Evolutionary conservation across 2,888 invertebrate genomes (phyloP), one percentile per base, ranked within the genome.

Genomic region (Aphodius granarius): DNA sequence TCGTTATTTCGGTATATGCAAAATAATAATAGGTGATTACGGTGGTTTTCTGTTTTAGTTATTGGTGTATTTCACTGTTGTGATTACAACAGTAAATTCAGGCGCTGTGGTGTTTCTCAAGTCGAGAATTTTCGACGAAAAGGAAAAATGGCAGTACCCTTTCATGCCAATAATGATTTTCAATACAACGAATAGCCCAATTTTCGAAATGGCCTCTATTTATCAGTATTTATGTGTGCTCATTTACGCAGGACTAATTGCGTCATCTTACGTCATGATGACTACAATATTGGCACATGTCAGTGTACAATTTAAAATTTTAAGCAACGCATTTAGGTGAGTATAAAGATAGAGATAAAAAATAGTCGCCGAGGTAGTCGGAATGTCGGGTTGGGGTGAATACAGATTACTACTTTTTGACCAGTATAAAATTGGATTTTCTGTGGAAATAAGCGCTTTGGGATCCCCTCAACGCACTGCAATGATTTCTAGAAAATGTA

Each of bases 281-380:
- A 77, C 70, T 21, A 70, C 77, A n/a, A 80, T 80, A 23, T 73
- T 80, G 71, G 80, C 80, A 1, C 80, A 80, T 19, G 75, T 80
- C 13, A 79, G 78, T 62, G 72, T 78, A 0, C 80, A 80, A 72
- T 75, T 80, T 71, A 76, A 75, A 64, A 78, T 80, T 63, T 23
- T 80, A 23, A 76, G 74, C n/a, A 77, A 79, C 62, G 78, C 78
- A 17, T 79, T 80, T 64, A 77, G 66, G 76, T 76, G 6, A n/a
- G 71, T 74, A 18, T 18, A n/a, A n/a, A n/a, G n/a, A 9, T 21
- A 64, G 6, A n/a, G 17, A 5, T 43, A 9, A 20, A 63, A 19
- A 19, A 20, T n/a, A 62, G 9, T 62, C 9, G n/a, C 63, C n/a
- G 9, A 13, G 9, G 63, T 62, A 13, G 9, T n/a, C 9, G 9